Evolutionary conservation across 2,113 vertebrate species (phyloP).

Genomic region (Galeopterus variegatus): DNA sequence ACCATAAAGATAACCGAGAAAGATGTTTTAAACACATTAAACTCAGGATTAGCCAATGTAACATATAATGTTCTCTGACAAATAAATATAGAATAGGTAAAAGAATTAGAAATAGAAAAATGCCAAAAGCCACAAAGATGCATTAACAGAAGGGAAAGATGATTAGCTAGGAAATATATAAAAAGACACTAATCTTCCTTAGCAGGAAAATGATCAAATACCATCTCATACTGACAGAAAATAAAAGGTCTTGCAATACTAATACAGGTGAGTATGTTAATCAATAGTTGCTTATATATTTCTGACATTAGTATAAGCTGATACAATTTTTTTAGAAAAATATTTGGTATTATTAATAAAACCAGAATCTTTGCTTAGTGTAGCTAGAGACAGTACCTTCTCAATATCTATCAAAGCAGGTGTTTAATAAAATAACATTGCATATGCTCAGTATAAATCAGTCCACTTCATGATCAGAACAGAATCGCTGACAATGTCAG

Average conservation of each 20-base stretch:
- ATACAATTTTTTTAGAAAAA: not conserved
- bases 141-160: not conserved
- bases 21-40: not conserved
- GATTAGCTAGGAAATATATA: not conserved
- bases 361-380: not conserved
- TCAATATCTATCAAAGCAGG: not conserved
- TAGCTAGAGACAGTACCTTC: not conserved
- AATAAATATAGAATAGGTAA: not conserved
- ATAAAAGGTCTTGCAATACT: not conserved
- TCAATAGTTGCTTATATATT: not conserved
- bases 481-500: not conserved
- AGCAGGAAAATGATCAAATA: not conserved
- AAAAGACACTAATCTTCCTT: not conserved
- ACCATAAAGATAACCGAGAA: not conserved
- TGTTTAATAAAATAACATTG: not conserved
- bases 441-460: not conserved
- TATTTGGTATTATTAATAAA: not conserved
- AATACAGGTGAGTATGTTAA: not conserved
- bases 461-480: not conserved
- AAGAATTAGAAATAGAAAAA: slow-evolving; percentile 30
- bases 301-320: not conserved
- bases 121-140: not conserved
- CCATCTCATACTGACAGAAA: not conserved
- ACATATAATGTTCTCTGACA: not conserved
- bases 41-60: not conserved